Conservation (phyloP, 1,140 invertebrate genomes). For the Orius laevigatus region DNA sequence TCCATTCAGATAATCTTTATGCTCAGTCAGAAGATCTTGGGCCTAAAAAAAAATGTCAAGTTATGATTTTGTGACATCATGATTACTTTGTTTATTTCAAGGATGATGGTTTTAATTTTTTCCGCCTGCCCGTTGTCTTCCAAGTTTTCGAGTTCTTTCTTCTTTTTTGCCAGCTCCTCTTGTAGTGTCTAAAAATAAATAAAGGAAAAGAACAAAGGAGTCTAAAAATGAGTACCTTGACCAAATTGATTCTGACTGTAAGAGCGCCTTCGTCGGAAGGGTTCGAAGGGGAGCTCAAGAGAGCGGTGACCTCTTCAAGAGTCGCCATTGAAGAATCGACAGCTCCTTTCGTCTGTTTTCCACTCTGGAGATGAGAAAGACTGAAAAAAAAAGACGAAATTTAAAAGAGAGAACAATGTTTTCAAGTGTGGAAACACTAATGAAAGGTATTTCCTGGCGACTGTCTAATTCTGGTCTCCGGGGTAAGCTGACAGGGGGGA, state of each 20-base stretch:
- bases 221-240: slow-evolving; percentile 36
- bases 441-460: too few relatives aligned
- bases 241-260: slow-evolving; percentile 38
- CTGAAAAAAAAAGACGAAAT: slow-evolving; percentile 12
- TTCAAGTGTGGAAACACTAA: too few relatives aligned
- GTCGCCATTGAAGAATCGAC: slow-evolving; percentile 8
- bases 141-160: slow-evolving; percentile 36
- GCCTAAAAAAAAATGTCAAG: slow-evolving; percentile 16
- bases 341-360: slow-evolving; percentile 15
- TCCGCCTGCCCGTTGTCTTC: slow-evolving; percentile 30
- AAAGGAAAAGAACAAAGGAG: slow-evolving; percentile 7
- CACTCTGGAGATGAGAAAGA: slow-evolving; percentile 17
- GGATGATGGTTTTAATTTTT: slow-evolving; percentile 28
- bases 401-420: slow-evolving; percentile 19
- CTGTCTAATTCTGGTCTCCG: too few relatives aligned
- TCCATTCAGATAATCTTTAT: slow-evolving; percentile 38
- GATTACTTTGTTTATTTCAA: slow-evolving; percentile 35
- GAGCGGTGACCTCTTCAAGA: slow-evolving; percentile 30
- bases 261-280: slow-evolving; percentile 48
- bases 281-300: slow-evolving; percentile 42
- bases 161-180: slow-evolving; percentile 41
- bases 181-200: slow-evolving; percentile 41
- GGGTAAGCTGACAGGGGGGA: too few relatives aligned
- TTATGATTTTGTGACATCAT: not conserved
- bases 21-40: slow-evolving; percentile 22